A percentile compares a stretch with the other conserved stretches of the same genome.
Conservation (phyloP, 2,797 vertebrate genomes). For the Masticophis lateralis region DNA sequence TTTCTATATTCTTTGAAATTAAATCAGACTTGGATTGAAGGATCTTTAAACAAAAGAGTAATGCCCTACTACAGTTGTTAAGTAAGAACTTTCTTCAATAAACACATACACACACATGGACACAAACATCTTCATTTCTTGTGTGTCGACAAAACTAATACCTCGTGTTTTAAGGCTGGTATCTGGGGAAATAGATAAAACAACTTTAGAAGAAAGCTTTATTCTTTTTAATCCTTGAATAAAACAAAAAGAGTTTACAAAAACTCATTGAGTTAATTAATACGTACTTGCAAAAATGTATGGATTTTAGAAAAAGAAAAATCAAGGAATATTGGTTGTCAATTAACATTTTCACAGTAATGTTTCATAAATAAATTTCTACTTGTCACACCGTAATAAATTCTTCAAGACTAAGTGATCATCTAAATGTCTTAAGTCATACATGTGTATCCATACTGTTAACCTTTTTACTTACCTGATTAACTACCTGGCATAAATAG, state of each 20-base stretch:
- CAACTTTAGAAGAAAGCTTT: neutral
- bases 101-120: neutral
- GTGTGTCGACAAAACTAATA: neutral
- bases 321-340: neutral
- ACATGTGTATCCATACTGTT: slow-evolving; percentile 61
- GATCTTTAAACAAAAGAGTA: neutral
- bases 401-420: slow-evolving; percentile 33
- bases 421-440: slow-evolving; percentile 43
- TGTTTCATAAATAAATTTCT: neutral
- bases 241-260: neutral
- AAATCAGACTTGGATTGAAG: neutral
- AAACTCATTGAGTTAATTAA: neutral
- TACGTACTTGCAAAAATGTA: neutral
- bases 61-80: neutral
- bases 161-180: neutral
- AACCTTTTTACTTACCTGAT: slow-evolving; percentile 62
- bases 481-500: slow-evolving; percentile 43
- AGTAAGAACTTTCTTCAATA: neutral
- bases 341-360: neutral
- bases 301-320: neutral
- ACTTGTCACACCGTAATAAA: slow-evolving; percentile 14
- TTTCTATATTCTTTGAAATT: neutral
- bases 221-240: neutral
- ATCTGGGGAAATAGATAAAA: neutral
- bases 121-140: neutral